A percentile compares a stretch with the other conserved stretches of the same genome.
Evolutionary conservation across 2,888 invertebrate genomes (phyloP).

Genomic region (Theretra japonica): DNA sequence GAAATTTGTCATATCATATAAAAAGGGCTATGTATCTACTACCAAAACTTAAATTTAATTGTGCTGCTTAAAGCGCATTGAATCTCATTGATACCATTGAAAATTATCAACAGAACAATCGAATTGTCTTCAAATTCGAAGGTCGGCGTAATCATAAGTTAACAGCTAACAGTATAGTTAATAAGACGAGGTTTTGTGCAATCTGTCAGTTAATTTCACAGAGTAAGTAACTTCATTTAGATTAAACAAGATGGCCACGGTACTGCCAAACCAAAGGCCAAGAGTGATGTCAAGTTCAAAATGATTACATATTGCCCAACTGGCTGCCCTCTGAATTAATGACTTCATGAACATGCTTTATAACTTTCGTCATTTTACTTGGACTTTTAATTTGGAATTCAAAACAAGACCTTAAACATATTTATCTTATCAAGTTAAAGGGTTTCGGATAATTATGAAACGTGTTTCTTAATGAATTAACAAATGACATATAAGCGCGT

Average conservation of each 20-base stretch:
- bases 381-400: conserved; percentile 6
- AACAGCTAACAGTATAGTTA: background rate
- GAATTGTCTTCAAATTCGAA: background rate
- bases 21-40: no score
- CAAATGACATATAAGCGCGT: background rate
- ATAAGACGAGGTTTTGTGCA: background rate
- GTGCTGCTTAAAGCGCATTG: no score
- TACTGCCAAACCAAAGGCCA: background rate
- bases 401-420: background rate
- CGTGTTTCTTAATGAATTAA: background rate
- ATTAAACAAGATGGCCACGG: background rate
- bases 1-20: no score
- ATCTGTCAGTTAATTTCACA: conserved; percentile 12
- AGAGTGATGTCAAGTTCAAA: conserved; percentile 40
- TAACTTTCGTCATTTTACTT: conserved; percentile 28
- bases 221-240: conserved; percentile 16
- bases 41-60: no score
- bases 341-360: conserved; percentile 12
- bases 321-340: conserved; percentile 32
- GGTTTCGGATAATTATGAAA: background rate
- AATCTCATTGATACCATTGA: no score
- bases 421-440: conserved; percentile 4
- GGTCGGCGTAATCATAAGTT: background rate
- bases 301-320: conserved; percentile 29
- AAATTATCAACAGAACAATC: no score